A percentile compares a stretch with the other conserved stretches of the same genome.
Conservation (phyloP, 2,797 vertebrate species). For the Graptemys geographica region DNA sequence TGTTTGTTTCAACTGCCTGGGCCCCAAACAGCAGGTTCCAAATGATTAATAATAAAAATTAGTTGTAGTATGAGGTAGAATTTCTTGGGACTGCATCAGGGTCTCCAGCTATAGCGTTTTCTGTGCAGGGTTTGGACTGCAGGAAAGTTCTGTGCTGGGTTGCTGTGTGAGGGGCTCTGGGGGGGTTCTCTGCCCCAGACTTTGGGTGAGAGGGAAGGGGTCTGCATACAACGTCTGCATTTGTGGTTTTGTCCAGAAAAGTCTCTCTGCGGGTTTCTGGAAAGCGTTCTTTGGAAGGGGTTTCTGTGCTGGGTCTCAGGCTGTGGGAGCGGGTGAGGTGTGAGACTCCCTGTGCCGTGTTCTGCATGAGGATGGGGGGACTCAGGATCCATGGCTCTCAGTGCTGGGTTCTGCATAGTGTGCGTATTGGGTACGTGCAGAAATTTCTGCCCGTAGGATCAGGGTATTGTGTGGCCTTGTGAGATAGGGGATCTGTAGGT, state of each 20-base stretch:
- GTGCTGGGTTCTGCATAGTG: neutral
- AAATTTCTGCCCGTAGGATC: neutral
- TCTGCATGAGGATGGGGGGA: neutral
- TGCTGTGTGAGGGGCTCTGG: neutral
- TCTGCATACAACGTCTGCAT: neutral
- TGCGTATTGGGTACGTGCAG: neutral
- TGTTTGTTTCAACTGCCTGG: neutral
- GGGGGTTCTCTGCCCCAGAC: neutral
- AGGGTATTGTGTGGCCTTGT: neutral
- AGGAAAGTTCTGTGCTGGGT: neutral
- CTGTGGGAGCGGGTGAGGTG: neutral
- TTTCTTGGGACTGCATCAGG: neutral
- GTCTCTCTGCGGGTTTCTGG: neutral
- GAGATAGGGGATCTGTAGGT: neutral
- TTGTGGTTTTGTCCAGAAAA: neutral
- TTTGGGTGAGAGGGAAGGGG: neutral
- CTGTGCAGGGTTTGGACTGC: neutral
- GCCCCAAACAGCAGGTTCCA: neutral
- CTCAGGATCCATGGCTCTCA: neutral
- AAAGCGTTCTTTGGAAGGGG: neutral
- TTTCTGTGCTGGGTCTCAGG: neutral
- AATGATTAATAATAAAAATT: neutral
- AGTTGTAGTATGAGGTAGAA: too few relatives aligned
- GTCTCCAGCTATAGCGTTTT: neutral
- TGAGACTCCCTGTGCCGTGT: neutral